A percentile compares a stretch with the other conserved stretches of the same genome.
Evolutionary conservation across 2,113 vertebrate genomes (phyloP).

Genomic region (Entomyzon cyanotis): DNA sequence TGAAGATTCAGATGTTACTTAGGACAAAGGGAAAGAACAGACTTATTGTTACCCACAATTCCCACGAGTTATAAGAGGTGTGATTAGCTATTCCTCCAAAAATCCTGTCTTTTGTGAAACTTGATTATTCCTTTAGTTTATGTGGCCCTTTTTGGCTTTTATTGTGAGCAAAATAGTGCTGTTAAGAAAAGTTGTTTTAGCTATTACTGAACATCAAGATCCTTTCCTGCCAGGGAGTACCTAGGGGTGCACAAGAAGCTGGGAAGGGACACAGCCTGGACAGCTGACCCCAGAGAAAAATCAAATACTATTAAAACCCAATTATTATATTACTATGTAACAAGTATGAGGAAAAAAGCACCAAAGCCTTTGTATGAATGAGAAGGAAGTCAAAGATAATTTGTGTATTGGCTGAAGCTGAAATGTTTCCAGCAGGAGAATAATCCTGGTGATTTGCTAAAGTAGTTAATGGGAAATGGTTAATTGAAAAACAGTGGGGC

Average conservation of each 20-base stretch:
- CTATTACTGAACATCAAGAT: background rate
- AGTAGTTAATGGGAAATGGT: background rate
- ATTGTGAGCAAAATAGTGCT: background rate
- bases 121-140: background rate
- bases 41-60: background rate
- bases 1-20: background rate
- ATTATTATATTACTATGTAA: background rate
- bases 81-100: background rate
- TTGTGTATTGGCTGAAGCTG: background rate
- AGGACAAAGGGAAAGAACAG: background rate
- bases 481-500: background rate
- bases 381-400: background rate
- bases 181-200: background rate
- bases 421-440: background rate
- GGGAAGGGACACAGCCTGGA: background rate
- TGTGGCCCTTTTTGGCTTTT: background rate
- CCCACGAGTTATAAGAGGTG: background rate
- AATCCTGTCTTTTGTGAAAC: background rate
- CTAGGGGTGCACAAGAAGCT: background rate
- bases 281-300: background rate
- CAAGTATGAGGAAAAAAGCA: background rate
- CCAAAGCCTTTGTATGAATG: background rate
- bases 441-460: background rate
- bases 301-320: background rate
- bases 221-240: accelerated